Evolutionary conservation across 64 coral and sea anemone genomes (phyloP), one percentile per base, ranked within the genome.

Genomic region (Orbicella faveolata): DNA sequence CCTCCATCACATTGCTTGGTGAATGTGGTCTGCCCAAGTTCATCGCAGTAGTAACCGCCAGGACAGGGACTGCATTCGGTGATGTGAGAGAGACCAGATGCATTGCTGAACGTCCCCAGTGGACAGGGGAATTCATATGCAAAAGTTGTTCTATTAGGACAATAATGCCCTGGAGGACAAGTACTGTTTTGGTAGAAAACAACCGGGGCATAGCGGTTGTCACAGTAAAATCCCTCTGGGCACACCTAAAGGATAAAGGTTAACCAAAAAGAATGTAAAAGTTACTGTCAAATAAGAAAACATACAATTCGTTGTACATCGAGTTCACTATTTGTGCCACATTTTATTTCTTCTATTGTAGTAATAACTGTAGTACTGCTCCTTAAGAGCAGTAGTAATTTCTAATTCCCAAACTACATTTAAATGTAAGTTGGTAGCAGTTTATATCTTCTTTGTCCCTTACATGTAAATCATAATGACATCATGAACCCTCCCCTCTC

Each of bases 181-280:
- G 97, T 95, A 61, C 96, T 98, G 89, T 98, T 98, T 10, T 93
- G 84, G 78, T 96, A 99, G 62, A 99, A 59, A 25, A 99, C 97
- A 9, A 96, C 94, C 70, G 97, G 97, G 36, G 88, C 89, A 73
- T 85, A 68, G 9, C 91, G 97, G 75, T 99, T 99, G 78, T 99
- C 97, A 85, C 97, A 99, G 72, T 76, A 99, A 67, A 89, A 99
- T 36, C 88, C 94, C 54, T 91, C 90, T 25, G 97, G 97, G 41
- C 97, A 99, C 8, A 93, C 67, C 97, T 99, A 61, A 63, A 63
- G 73, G 15, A 17, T n/a, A 19, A 41, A 9, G 67, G 6, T 8
- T 57, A 76, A 61, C 74, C 75, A 77, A n/a, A 14, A 39, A 36
- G 81, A 39, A 35, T 5, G 18, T 61, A 68, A 65, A 20, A 68